Conservation (phyloP, 2,113 vertebrate genomes). For the Actinemys pallida region DNA sequence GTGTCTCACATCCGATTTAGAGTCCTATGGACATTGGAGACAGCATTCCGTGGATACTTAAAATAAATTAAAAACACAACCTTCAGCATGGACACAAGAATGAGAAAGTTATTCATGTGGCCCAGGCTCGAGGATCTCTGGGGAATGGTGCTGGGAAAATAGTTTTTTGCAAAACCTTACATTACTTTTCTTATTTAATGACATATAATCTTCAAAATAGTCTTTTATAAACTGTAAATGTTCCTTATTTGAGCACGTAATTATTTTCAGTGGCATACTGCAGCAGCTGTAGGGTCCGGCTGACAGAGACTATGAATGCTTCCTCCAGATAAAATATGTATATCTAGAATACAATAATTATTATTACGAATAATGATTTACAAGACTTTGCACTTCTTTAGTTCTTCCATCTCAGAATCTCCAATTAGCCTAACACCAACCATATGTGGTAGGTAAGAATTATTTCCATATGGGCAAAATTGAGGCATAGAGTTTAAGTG, state of each 20-base stretch:
- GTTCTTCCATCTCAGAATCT: background rate
- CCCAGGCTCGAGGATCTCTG: constrained; percentile 45
- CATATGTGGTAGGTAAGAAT: background rate
- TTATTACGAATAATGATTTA: background rate
- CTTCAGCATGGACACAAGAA: constrained; percentile 80
- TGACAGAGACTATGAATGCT: constrained; percentile 41
- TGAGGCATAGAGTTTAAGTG: background rate
- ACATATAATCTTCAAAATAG: constrained; percentile 44
- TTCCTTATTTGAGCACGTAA: constrained; percentile 33
- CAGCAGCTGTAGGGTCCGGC: constrained; percentile 35
- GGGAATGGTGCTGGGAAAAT: constrained; percentile 60
- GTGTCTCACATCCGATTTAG: constrained; percentile 78
- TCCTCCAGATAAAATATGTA: background rate
- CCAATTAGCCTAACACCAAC: background rate
- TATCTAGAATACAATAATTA: background rate
- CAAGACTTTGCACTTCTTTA: background rate
- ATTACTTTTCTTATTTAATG: constrained; percentile 20
- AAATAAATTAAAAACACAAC: constrained; percentile 88
- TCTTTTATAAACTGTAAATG: constrained; percentile 53
- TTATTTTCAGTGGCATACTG: constrained; percentile 51
- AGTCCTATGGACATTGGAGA: constrained; percentile 81
- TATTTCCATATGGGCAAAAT: background rate
- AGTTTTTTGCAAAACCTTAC: constrained; percentile 18
- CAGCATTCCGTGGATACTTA: constrained; percentile 88
- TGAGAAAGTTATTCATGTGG: constrained; percentile 66